phyloP scores from a whole-genome alignment of 2,113 vertebrate genomes.

The Oplegnathus fasciatus region DNA sequence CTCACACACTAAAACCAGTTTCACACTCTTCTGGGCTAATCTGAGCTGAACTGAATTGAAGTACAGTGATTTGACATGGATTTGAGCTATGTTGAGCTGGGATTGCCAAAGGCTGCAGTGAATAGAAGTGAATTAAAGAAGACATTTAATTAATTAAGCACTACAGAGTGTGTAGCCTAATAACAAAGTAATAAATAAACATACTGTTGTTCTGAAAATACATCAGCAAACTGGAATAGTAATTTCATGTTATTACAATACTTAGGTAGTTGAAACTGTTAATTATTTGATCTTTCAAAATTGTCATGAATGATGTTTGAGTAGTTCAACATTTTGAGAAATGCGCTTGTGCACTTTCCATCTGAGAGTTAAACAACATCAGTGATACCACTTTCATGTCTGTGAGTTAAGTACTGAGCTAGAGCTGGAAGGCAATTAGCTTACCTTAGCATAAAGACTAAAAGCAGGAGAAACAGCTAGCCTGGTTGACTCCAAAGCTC shows the following conservation, averaged over 20 bases:
- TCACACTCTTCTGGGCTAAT: slow-evolving; percentile 29
- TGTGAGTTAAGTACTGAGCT: too few relatives aligned
- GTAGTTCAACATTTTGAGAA: too few relatives aligned
- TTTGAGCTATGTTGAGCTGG: neutral
- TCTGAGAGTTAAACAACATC: too few relatives aligned
- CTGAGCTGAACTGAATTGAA: neutral
- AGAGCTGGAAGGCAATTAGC: neutral
- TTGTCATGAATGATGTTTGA: too few relatives aligned
- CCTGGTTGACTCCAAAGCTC: neutral
- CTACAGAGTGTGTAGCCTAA: too few relatives aligned
- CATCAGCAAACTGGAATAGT: neutral
- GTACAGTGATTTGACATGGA: neutral
- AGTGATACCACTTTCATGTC: too few relatives aligned
- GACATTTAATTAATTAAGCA: neutral
- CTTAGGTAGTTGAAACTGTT: neutral
- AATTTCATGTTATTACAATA: neutral
- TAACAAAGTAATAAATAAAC: neutral
- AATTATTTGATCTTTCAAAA: neutral
- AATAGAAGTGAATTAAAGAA: slow-evolving; percentile 2
- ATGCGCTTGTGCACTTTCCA: too few relatives aligned
- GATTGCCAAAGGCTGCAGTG: neutral
- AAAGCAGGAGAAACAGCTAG: neutral
- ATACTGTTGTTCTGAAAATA: neutral
- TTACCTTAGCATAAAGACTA: neutral
- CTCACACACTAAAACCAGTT: neutral